These are phyloP conservation scores for Sitta carolinensis DNA, from an alignment of 2,797 vertebrate genomes.

Conservation along the genomic window DNA sequence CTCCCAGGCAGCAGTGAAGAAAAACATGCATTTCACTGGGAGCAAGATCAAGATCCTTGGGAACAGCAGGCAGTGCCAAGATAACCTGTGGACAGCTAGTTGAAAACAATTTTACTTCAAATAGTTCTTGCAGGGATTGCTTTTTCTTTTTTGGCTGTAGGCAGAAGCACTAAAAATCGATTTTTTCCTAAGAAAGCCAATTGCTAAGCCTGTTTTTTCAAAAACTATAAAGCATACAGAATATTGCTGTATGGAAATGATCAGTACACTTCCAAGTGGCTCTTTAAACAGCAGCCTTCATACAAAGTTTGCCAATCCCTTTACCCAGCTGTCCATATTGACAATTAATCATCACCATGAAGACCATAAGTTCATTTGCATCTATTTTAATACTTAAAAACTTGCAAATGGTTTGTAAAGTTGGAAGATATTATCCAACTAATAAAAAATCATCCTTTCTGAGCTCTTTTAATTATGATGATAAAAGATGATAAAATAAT, in stretches of 20 bases:
- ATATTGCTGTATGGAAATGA: not conserved
- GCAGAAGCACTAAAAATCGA: not conserved
- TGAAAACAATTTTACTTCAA: conserved; percentile 39
- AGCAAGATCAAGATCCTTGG: not conserved
- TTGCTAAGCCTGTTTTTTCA: not conserved
- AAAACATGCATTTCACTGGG: not conserved
- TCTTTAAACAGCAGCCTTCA: not conserved
- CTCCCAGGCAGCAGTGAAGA: not conserved
- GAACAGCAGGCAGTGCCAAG: conserved; percentile 16
- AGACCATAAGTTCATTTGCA: not conserved
- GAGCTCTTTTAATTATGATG: not conserved
- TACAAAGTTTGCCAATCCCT: not conserved
- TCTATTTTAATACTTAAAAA: not conserved
- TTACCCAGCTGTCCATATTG: not conserved
- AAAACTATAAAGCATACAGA: not conserved
- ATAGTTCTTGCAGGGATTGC: not conserved
- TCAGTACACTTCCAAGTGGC: not conserved
- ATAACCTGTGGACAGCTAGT: conserved; percentile 38
- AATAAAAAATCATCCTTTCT: not conserved
- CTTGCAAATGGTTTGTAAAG: not conserved
- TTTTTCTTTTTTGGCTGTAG: not conserved
- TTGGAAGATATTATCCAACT: not conserved
- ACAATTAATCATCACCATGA: not conserved
- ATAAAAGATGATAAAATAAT: too few species aligned
- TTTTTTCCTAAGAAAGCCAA: not conserved